Evolutionary conservation across 2,113 vertebrate species (phyloP), one percentile per base, ranked within the genome.

Genomic region (Jaculus jaculus): DNA sequence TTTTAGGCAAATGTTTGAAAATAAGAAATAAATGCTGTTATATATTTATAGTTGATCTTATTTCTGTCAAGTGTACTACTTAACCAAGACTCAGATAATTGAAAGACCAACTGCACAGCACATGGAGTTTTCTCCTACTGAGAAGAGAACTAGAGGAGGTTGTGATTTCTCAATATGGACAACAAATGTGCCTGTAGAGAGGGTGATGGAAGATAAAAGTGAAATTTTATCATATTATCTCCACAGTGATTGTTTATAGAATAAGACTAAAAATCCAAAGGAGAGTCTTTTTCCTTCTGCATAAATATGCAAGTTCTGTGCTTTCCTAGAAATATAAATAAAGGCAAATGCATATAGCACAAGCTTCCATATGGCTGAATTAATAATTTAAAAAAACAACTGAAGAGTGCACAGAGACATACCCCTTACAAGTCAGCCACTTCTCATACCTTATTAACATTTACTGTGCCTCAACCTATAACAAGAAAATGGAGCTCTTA

Each of bases 361-460:
- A 96, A 95, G 58, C 54, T 95, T 94, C 75, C 39, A 5, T 83
- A 58, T 79, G 85, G 65, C 28, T 84, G 58, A 92, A 94, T 96
- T 96, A 96, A 95, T 97, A 60, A 90, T 98, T 97, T 91, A 28
- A 75, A 88, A 47, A 94, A 94, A 72, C 71, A 96, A 71, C 28
- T 60, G 2, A 85, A 39, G 60, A 92, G 24, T 95, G 61, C 42
- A 0, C 87, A 26, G 58, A 93, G 89, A 7, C 1, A 2, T 0
- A 0, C 15, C 92, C 26, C 84, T 87, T 97, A 84, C 95, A 87
- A 94, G 69, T 84, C 73, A 91, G 63, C 72, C 0, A 79, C 34
- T 68, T 98, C 95, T 87, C 90, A 81, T 95, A 77, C 37, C 95
- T 95, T 96, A 95, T 97, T 98, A 97, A 97, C 95, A 97, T 97